Evolutionary conservation across 2,888 invertebrate genomes (phyloP).

Genomic region (Ormyrus pomaceus): DNA sequence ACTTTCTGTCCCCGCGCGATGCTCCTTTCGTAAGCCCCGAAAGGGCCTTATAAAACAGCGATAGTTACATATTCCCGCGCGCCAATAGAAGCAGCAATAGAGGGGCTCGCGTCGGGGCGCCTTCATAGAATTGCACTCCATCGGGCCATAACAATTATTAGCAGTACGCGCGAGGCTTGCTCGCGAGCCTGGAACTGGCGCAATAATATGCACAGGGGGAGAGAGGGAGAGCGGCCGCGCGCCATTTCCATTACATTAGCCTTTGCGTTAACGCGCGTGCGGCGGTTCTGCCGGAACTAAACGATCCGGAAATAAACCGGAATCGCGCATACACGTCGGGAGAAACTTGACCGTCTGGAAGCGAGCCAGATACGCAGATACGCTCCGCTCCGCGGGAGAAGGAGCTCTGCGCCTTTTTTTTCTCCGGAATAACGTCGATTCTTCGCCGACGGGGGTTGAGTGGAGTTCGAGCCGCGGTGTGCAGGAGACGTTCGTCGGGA

Average conservation of each 20-base stretch:
- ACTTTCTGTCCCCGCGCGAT: no score
- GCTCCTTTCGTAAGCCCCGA: no score
- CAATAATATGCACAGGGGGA: constrained; percentile 71
- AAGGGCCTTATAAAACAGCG: constrained; percentile 3
- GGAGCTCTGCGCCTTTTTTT: no score
- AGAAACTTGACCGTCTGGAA: constrained; percentile 56
- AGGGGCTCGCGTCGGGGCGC: background rate
- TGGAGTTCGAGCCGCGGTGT: no score
- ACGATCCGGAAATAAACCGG: constrained; percentile 56
- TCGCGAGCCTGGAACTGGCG: constrained; percentile 64
- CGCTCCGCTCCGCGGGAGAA: background rate
- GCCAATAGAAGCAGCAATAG: background rate
- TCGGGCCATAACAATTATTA: constrained; percentile 71
- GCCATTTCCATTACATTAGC: constrained; percentile 73
- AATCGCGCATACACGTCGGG: constrained; percentile 16
- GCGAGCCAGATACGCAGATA: constrained; percentile 28
- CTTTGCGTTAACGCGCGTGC: constrained; percentile 64
- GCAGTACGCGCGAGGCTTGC: constrained; percentile 59
- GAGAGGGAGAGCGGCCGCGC: constrained; percentile 53
- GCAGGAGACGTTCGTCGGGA: background rate
- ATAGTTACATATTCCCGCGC: background rate
- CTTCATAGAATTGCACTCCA: constrained; percentile 59
- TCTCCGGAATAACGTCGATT: no score
- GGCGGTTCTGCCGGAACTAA: constrained; percentile 17
- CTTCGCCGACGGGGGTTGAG: no score